Evolutionary conservation across 2,113 vertebrate genomes (phyloP).

Genomic region (Pungitius pungitius): DNA sequence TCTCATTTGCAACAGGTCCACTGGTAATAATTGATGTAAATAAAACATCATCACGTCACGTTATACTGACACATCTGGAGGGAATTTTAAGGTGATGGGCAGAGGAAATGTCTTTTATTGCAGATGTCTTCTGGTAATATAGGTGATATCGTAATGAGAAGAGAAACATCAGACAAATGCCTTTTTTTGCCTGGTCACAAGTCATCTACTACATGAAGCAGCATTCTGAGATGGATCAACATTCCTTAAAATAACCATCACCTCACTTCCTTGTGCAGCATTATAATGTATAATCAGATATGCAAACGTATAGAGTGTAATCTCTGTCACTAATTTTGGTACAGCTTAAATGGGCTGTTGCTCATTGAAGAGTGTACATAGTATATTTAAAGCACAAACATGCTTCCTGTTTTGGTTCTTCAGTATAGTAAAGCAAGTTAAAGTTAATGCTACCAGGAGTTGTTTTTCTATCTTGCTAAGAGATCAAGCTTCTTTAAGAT

Average conservation of each 20-base stretch:
- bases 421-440: background rate
- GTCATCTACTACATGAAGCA: constrained; percentile 23
- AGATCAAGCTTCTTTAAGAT: background rate
- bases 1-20: background rate
- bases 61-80: background rate
- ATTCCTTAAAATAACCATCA: constrained; percentile 16
- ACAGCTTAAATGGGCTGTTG: background rate
- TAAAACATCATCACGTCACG: background rate
- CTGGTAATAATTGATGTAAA: background rate
- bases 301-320: background rate
- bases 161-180: background rate
- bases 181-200: too few species aligned
- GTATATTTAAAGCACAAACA: background rate
- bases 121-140: background rate
- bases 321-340: background rate
- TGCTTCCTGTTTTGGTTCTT: background rate
- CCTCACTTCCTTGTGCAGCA: background rate
- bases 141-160: background rate
- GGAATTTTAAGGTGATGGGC: background rate
- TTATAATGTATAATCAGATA: constrained; percentile 8
- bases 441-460: background rate
- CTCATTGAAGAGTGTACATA: background rate
- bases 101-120: background rate
- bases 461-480: background rate
- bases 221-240: constrained; percentile 5